Evolutionary conservation across 2,113 vertebrate species (phyloP).

Genomic region (Crocuta crocuta): DNA sequence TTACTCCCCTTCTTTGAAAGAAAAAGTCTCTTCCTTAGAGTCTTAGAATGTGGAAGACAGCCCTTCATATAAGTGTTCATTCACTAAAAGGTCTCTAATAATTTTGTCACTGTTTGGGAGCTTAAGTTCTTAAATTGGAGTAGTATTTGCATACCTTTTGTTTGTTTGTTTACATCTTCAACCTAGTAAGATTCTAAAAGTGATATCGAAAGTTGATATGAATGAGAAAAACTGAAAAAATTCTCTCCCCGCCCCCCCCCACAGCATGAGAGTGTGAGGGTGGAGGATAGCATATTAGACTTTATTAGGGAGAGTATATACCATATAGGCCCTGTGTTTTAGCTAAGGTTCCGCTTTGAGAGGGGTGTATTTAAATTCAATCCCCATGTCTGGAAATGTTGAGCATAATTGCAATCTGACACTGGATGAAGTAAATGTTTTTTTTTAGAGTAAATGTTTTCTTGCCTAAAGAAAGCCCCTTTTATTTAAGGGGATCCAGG

Average conservation of each 20-base stretch:
- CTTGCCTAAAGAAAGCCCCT: not conserved
- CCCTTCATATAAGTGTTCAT: not conserved
- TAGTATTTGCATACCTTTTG: conserved; percentile 24
- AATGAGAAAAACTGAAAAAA: not conserved
- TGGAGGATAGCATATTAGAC: not conserved
- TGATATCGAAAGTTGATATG: not conserved
- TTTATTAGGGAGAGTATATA: not conserved
- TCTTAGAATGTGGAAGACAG: not conserved
- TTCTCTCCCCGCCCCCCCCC: not conserved
- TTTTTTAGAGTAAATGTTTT: conserved; percentile 2
- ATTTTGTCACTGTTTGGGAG: not conserved
- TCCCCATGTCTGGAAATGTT: not conserved
- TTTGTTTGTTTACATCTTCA: not conserved
- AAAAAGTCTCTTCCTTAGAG: not conserved
- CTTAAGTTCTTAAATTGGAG: not conserved
- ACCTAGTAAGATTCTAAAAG: not conserved
- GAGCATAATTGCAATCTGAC: not conserved
- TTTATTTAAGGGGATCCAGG: not conserved
- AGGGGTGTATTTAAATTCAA: not conserved
- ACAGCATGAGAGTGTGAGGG: not conserved
- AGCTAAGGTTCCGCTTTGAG: not conserved
- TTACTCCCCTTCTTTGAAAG: not conserved
- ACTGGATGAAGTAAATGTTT: conserved; percentile 7
- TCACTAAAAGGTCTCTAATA: not conserved
- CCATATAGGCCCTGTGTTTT: not conserved